Evolutionary conservation across 2,797 vertebrate species (phyloP).

Genomic region (Pseudochromis fuscus): DNA sequence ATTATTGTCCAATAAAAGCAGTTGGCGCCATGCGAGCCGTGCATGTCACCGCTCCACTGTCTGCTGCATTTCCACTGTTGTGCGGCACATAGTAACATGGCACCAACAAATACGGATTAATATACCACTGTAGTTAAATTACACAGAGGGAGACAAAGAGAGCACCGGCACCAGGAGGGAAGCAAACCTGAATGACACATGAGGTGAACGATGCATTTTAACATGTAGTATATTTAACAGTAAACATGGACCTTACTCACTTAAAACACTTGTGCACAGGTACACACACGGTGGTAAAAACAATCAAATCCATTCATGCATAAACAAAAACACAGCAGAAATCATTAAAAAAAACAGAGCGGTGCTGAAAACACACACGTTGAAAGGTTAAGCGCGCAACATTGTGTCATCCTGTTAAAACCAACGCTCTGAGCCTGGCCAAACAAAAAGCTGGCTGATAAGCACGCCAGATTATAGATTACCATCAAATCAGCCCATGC

Average conservation of each 20-base stretch:
- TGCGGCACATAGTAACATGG: slow-evolving; percentile 12
- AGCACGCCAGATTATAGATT: slow-evolving; percentile 72
- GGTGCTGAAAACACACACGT: not conserved
- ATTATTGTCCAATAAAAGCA: slow-evolving; percentile 80
- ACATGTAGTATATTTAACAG: slow-evolving; percentile 48
- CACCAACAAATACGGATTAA: slow-evolving; percentile 29
- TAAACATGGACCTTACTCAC: not conserved
- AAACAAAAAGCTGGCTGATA: slow-evolving; percentile 69
- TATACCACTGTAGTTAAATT: slow-evolving; percentile 6
- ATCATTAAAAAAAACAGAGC: too few relatives aligned
- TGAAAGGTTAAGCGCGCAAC: slow-evolving; percentile 55
- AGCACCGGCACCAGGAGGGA: not conserved
- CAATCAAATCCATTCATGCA: slow-evolving; percentile 7
- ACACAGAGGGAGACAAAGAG: slow-evolving; percentile 12
- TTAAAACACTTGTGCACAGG: slow-evolving; percentile 2
- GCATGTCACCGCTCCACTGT: slow-evolving; percentile 60
- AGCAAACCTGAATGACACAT: slow-evolving; percentile 19
- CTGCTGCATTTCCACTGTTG: slow-evolving; percentile 49
- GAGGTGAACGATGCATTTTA: slow-evolving; percentile 21
- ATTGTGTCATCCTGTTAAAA: slow-evolving; percentile 67
- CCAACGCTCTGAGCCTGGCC: slow-evolving; percentile 41
- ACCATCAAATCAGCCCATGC: slow-evolving; percentile 59
- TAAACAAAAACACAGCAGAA: slow-evolving; percentile 31
- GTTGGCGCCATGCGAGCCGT: slow-evolving; percentile 69
- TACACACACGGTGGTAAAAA: slow-evolving; percentile 10